These are phyloP conservation scores for Trimorus sp. DNA, from an alignment of 2,888 invertebrate species.

Conservation along the genomic window DNA sequence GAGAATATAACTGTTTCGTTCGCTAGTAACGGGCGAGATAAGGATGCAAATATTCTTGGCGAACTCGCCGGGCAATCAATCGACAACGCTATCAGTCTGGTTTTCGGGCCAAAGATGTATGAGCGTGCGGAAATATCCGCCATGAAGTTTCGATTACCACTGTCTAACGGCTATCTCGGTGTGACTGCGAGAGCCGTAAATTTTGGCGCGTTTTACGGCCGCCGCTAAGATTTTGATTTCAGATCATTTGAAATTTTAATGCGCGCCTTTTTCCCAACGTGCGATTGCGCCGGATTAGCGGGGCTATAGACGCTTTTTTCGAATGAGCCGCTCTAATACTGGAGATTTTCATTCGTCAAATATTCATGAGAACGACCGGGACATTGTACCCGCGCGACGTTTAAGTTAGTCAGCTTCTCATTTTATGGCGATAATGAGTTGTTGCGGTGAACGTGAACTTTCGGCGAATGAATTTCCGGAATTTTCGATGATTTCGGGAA, in stretches of 20 bases:
- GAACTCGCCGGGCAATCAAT: slow-evolving; percentile 1
- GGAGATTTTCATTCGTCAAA: neutral
- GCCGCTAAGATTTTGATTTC: no score
- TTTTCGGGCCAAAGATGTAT: no score
- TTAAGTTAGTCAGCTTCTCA: neutral
- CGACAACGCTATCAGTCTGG: slow-evolving; percentile 1
- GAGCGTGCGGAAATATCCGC: no score
- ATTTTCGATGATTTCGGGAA: no score
- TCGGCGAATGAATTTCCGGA: no score
- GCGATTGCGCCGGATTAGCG: neutral
- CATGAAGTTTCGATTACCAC: no score
- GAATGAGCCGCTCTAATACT: neutral
- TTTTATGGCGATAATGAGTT: neutral
- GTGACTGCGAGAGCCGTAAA: no score
- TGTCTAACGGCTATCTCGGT: no score
- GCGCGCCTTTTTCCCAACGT: neutral
- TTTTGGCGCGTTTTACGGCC: no score
- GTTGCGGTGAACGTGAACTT: no score
- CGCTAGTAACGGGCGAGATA: slow-evolving; percentile 3
- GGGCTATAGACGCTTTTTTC: neutral
- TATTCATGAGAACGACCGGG: neutral
- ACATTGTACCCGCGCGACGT: neutral
- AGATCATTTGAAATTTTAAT: neutral
- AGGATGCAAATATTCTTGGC: slow-evolving; percentile 7
- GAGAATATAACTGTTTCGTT: slow-evolving; percentile 18